Evolutionary conservation across 2,888 invertebrate species (phyloP), one percentile per base, ranked within the genome.

Genomic region (Strigamia transsilvanica): DNA sequence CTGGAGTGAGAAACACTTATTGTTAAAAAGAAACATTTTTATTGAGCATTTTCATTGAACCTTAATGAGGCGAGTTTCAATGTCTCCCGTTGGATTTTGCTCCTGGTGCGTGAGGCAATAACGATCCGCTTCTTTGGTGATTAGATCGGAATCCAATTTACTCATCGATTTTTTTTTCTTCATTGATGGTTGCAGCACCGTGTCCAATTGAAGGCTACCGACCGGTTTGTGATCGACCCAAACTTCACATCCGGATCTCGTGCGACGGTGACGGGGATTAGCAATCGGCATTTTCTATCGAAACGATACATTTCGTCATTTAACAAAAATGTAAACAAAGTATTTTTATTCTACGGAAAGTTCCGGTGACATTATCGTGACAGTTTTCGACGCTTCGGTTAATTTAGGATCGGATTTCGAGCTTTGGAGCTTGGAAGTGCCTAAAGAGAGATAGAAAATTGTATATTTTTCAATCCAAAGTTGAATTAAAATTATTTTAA

Each of bases 31-130:
- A 66, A 66, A 66, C 9, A 66, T 12, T 1, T 13, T 21, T 15
- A 2, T 23, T 66, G 27, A 66, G 66, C 27, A 66, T 5, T 42
- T 42, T 15, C 5, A 42, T 42, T 5, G 42, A 42, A 56, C 56
- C 56, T 97, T 99, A 87, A 94, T 96, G 18, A 98, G 87, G 86
- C 94, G 94, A 0, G 98, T 99, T 88, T 97, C 96, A 2, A 99
- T 89, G 86, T 97, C 97, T 0, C 99, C 99, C 85, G 94, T 94
- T 0, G 94, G 93, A 87, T 97, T 97, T 82, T 94, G 93, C 85
- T 95, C 95, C 88, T 99, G 98, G 0, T 97, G 94, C 21, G 97
- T 93, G 0, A 99, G 90, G 84, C 97, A 94, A 88, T 99, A 99
- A 86, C 97, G 97, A 0, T 93, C 93, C 23, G 90, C 85, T 91